These are phyloP conservation scores for Stegodyphus dumicola DNA, from an alignment of 1,140 invertebrate species.

Conservation along the genomic window DNA sequence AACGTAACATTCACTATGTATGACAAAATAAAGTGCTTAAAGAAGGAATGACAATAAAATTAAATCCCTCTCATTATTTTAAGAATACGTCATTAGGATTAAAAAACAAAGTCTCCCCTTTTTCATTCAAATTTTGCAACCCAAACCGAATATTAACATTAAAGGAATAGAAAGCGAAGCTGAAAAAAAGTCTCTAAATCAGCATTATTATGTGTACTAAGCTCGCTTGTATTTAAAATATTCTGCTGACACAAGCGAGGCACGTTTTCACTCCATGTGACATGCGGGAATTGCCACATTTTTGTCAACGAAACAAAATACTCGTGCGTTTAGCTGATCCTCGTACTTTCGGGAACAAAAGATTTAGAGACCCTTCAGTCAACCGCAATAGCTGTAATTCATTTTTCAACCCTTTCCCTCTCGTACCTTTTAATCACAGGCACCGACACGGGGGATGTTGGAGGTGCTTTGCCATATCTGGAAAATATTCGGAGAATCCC, in stretches of 20 bases:
- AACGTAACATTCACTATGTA: too few relatives aligned
- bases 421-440: background rate
- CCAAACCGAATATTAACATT: too few relatives aligned
- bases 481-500: background rate
- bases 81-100: too few relatives aligned
- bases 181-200: constrained; percentile 15
- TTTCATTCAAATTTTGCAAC: too few relatives aligned
- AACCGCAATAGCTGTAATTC: background rate
- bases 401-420: background rate
- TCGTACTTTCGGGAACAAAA: constrained; percentile 24
- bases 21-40: too few relatives aligned
- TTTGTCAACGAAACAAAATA: constrained; percentile 42
- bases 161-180: too few relatives aligned
- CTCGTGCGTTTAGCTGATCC: constrained; percentile 26
- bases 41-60: too few relatives aligned
- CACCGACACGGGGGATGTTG: background rate
- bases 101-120: too few relatives aligned
- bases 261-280: constrained; percentile 16
- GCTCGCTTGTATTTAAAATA: constrained; percentile 30
- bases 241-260: constrained; percentile 40
- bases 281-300: constrained; percentile 2
- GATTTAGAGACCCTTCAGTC: background rate
- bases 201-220: constrained; percentile 27
- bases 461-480: background rate
- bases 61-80: too few relatives aligned